Evolutionary conservation across 2,888 invertebrate species (phyloP).

Genomic region (Nomada ferruginata): DNA sequence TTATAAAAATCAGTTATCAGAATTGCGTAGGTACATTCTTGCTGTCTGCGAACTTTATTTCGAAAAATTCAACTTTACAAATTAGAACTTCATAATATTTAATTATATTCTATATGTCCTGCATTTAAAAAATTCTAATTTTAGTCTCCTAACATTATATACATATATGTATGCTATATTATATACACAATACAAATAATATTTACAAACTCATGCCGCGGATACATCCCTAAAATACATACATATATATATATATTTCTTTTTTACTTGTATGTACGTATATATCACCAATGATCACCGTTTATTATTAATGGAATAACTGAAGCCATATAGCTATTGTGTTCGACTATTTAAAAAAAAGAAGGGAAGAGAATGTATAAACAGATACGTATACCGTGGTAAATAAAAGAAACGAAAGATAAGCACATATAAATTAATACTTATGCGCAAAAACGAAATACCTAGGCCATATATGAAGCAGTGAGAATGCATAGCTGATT

Average conservation of each 20-base stretch:
- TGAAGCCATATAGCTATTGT: constrained; percentile 25
- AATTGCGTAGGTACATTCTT: constrained; percentile 1
- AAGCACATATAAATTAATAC: constrained; percentile 11
- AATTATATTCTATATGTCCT: constrained; percentile 42
- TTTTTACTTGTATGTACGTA: constrained; percentile 26
- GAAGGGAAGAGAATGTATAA: background rate
- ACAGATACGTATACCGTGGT: constrained; percentile 1
- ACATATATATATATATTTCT: constrained; percentile 25
- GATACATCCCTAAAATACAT: constrained; percentile 58
- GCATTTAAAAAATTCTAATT: constrained; percentile 49
- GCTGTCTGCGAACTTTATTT: constrained; percentile 25
- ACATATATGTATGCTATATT: constrained; percentile 60
- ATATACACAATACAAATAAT: constrained; percentile 71
- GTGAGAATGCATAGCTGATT: constrained; percentile 5
- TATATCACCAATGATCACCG: constrained; percentile 55
- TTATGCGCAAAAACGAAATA: constrained; percentile 35
- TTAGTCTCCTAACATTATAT: constrained; percentile 34
- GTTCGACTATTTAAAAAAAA: constrained; percentile 7
- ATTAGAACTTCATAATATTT: constrained; percentile 18
- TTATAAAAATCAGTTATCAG: constrained; percentile 29
- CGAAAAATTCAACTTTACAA: constrained; percentile 49
- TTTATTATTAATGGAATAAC: constrained; percentile 35
- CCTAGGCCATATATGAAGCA: constrained; percentile 42
- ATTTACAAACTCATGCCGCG: constrained; percentile 75
- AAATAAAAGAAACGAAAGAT: constrained; percentile 33